Base-by-base conservation (phyloP, 1,140 invertebrate genomes). In the Pygmarrhopalites habei region DNA sequence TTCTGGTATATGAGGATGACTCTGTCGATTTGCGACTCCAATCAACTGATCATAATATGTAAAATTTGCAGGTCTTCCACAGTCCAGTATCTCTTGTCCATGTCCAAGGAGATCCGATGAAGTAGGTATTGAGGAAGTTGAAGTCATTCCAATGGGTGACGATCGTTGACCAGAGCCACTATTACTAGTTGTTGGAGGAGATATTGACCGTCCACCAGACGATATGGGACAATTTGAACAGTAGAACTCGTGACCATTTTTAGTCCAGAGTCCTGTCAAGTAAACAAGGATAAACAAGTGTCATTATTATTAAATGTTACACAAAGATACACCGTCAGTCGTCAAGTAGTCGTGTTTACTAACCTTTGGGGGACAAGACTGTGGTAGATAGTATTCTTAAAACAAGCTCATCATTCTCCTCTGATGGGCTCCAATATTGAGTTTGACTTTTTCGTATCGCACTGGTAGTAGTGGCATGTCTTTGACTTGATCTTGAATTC, bases 1-100 rank as follows among this genome's bases (percentile, higher is more conserved):
- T 72, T 86, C 85, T 39, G 84, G 84, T 35, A 84, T 81, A 61
- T 82, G 74, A 1, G 82, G 81, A 74, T 86, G 85, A 65, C 80
- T 82, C 65, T 82, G 83, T 62, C 89, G 77, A 71, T 89, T 85
- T 15, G 86, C 82, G 46, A 93, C 84, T 28, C 89, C 89, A 47
- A 88, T 82, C 51, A 93, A 77, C 76, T 89, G 89, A 73, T 92
- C 90, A 77, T 91, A 92, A 73, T 88, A 88, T 14, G 90, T 91
- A 73, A 86, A 88, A 77, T 92, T 92, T 0, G 89, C 64, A 39
- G 56, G 60, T 49, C 61, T 19, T 21, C 90, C 90, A 78, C 90
- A 92, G 72, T 89, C 87, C 59, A 92, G 76, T 66, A 84, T 79
- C 74, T 88, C 83, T 69, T 85, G 83, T 47, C 51, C 62, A n/a